Base-by-base conservation (phyloP, 2,888 invertebrate genomes). In the Ditula angustiorana region DNA sequence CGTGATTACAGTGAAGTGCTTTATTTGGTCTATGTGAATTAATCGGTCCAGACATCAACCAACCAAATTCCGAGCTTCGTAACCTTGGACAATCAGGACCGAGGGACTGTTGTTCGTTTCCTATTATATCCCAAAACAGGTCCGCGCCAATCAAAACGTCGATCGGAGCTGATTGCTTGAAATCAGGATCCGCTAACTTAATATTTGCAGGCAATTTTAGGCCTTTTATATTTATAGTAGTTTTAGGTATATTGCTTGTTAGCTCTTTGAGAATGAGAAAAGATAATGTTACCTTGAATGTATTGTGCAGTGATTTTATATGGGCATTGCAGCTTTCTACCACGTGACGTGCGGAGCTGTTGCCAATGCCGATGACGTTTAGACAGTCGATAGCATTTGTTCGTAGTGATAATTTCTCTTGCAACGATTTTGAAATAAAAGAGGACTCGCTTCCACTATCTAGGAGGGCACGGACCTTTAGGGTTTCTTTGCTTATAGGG, bases 291-390 rank as follows among this genome's bases (percentile, higher is more conserved):
- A 11, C 21, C 8, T 21, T 21, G 21, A 44, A 44, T 10, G 7
- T 8, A 11, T 11, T 21, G 21, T 2, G n/a, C 10, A 10, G 5
- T 21, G 44, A 44, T 16, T 21, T 19, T 21, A 44, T 21, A 8
- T 44, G 7, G 2, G 21, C 8, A 0, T 19, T 10, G 10, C 44
- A 44, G 11, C 44, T 7, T 21, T 44, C 19, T 21, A 44, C 7
- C 2, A 21, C 19, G 2, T 44, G 19, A 5, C 7, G 5, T 10
- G 21, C 3, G 11, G 26, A 46, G 46, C 21, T 46, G 23, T 46
- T 46, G 2, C 46, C 46, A 23, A 46, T 46, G 4, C 46, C 46
- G 21, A 46, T 46, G 46, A 46, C 46, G 10, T 46, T 46, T 46
- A 46, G 23, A 10, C 21, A 23, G 23, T 46, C 46, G n/a, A 47